phyloP scores from a whole-genome alignment of 2,113 vertebrate genomes.

The Phainopepla nitens region DNA sequence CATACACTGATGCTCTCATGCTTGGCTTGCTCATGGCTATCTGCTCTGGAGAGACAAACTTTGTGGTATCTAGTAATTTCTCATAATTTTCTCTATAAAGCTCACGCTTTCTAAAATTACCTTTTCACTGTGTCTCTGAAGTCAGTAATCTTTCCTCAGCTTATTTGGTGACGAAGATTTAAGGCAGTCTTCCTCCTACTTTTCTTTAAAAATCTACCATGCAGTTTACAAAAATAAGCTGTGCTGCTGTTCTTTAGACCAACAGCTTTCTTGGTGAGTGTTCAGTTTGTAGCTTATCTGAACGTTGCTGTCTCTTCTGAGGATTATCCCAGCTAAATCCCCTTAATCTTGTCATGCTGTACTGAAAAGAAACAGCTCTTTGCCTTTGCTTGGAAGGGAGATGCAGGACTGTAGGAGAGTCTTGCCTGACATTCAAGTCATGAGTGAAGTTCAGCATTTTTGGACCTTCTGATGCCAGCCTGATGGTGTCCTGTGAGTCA shows the following conservation, averaged over 20 bases:
- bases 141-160: not conserved
- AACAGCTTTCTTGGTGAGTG: not conserved
- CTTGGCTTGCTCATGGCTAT: not conserved
- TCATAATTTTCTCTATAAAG: not conserved
- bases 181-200: not conserved
- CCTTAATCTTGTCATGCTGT: not conserved
- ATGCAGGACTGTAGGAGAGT: not conserved
- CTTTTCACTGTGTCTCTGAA: not conserved
- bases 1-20: not conserved
- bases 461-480: not conserved
- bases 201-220: not conserved
- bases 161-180: not conserved
- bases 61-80: not conserved
- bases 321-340: not conserved
- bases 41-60: not conserved
- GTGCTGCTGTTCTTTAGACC: not conserved
- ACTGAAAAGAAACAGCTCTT: not conserved
- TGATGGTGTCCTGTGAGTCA: not conserved
- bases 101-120: not conserved
- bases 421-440: not conserved
- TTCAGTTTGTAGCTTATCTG: not conserved
- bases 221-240: not conserved
- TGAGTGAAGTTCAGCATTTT: not conserved
- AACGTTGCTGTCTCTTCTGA: not conserved
- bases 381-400: not conserved